Conservation (phyloP, 2,113 vertebrate genomes). For the Etheostoma cragini region DNA sequence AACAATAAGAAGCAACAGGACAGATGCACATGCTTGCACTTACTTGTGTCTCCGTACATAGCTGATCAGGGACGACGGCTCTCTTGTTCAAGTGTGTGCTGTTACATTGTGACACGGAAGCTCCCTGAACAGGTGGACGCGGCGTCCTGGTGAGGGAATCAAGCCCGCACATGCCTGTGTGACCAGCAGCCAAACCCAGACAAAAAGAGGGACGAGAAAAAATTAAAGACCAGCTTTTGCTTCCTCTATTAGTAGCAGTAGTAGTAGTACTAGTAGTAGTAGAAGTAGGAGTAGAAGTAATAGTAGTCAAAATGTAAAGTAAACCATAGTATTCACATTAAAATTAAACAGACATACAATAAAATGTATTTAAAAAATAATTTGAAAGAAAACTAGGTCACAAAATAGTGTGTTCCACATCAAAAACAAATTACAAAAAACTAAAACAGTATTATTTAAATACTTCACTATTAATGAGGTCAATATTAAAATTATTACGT, state of each 20-base stretch:
- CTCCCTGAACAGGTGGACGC: conserved; percentile 62
- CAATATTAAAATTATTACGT: background rate
- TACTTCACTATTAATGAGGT: background rate
- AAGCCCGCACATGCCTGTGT: conserved; percentile 50
- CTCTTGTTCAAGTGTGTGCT: conserved; percentile 67
- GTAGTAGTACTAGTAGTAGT: background rate
- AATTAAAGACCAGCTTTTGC: background rate
- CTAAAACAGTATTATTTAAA: background rate
- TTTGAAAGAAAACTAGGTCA: background rate
- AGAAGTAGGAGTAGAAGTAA: background rate
- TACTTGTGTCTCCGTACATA: conserved; percentile 55
- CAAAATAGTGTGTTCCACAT: background rate
- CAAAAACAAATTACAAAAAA: background rate
- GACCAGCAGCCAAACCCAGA: background rate
- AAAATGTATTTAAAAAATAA: background rate
- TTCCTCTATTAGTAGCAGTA: too few species aligned
- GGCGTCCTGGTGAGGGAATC: conserved; percentile 32
- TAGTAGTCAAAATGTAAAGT: background rate
- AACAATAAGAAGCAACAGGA: background rate
- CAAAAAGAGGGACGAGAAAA: background rate
- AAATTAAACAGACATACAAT: background rate
- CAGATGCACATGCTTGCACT: background rate
- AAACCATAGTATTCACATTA: background rate
- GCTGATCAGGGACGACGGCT: conserved; percentile 33
- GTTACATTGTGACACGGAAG: conserved; percentile 63